Evolutionary conservation across 2,797 vertebrate species (phyloP), one percentile per base, ranked within the genome.

Genomic region (Myotis myotis): DNA sequence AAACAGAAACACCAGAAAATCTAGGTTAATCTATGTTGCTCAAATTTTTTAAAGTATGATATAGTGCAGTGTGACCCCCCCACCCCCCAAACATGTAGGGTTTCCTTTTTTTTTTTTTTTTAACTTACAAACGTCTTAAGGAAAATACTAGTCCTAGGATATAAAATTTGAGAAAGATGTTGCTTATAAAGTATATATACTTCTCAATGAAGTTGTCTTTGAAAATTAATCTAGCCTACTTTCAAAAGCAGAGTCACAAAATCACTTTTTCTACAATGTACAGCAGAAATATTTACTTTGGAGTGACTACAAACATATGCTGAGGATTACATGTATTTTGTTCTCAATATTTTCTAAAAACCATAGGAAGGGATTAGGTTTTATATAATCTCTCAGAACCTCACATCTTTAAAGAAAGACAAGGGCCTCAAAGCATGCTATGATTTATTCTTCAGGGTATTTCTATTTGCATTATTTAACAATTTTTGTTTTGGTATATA

Each of bases 311-410:
- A 79, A 16, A 25, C n/a, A 28, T 38, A 23, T 28, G 33, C 78
- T 71, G 2, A 94, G 66, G 22, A n/a, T 53, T 57, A 28, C 16
- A 13, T 51, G 44, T 8, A 57, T 84, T 83, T 74, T 76, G 20
- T 66, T 89, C 19, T 79, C 16, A 75, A 10, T 87, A 62, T 87
- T 95, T 89, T 84, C 79, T 80, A 90, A 84, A 96, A 88, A 28
- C 51, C 22, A 79, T 51, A 92, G 49, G 60, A 83, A 74, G 15
- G 41, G 44, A 93, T 89, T 79, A n/a, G 33, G 62, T 87, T 94
- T 84, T 74, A 71, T 15, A 83, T 41, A 49, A 92, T 84, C 85
- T 62, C 62, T 79, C 72, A 87, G 74, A 90, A 72, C 92, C 75
- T 71, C 53, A 85, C 38, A 60, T 71, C 71, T 88, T 87, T 94